Conservation (phyloP, 2,797 vertebrate genomes). For the Poecilia velifera region DNA sequence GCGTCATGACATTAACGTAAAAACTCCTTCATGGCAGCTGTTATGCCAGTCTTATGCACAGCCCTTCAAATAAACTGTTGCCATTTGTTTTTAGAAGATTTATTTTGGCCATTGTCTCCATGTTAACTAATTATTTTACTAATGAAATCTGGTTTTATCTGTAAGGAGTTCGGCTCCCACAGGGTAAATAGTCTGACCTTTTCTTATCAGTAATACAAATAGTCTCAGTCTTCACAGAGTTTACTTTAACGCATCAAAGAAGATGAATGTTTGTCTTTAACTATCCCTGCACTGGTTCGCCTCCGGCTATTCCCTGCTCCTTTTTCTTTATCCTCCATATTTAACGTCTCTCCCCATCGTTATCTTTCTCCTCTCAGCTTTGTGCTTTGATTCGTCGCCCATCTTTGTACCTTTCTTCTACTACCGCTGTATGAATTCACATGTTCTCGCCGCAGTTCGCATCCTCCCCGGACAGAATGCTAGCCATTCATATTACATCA, state of each 20-base stretch:
- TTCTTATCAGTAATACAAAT: not conserved
- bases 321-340: constrained; percentile 25
- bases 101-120: not conserved
- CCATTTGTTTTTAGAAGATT: not conserved
- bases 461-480: constrained; percentile 61
- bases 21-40: no score
- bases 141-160: not conserved
- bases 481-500: constrained; percentile 75
- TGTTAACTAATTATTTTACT: not conserved
- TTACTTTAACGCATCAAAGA: constrained; percentile 35
- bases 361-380: constrained; percentile 28
- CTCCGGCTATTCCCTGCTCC: not conserved
- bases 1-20: no score
- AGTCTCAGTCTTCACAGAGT: constrained; percentile 15
- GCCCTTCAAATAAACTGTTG: no score
- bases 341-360: constrained; percentile 5
- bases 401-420: constrained; percentile 38
- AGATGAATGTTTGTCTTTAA: constrained; percentile 53
- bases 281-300: constrained; percentile 10
- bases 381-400: constrained; percentile 49
- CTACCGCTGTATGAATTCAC: constrained; percentile 44
- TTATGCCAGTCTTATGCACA: no score
- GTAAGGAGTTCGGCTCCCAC: not conserved
- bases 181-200: not conserved
- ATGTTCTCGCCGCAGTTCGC: constrained; percentile 62